Evolutionary conservation across 2,113 vertebrate genomes (phyloP).

Genomic region (Lepidiolamprologus cunningtoni): DNA sequence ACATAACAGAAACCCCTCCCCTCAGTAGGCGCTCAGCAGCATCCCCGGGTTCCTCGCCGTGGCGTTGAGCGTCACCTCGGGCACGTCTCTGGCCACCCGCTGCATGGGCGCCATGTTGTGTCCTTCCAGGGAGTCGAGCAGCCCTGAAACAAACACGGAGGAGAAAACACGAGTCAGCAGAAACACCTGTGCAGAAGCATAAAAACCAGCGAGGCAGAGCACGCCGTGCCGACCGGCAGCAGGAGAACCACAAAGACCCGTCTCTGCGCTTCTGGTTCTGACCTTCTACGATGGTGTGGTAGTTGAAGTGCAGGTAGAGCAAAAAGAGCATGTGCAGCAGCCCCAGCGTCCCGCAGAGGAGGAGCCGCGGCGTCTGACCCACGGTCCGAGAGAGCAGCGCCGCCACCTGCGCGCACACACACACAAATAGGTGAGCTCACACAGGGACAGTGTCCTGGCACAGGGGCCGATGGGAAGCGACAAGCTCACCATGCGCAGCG

Average conservation of each 20-base stretch:
- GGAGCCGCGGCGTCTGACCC: constrained; percentile 87
- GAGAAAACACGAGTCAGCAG: background rate
- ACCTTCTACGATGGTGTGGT: constrained; percentile 92
- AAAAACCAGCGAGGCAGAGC: background rate
- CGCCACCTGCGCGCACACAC: constrained; percentile 72
- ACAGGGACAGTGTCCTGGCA: background rate
- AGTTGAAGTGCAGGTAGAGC: constrained; percentile 95
- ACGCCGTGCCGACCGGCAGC: background rate
- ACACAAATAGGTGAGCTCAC: background rate
- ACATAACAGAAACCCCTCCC: background rate
- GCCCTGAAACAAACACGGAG: constrained; percentile 62
- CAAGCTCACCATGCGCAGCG: constrained; percentile 86
- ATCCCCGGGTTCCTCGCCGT: constrained; percentile 66
- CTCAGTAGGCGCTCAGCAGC: constrained; percentile 40
- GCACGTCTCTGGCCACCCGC: constrained; percentile 87
- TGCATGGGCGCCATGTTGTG: constrained; percentile 83
- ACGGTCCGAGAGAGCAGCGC: constrained; percentile 90
- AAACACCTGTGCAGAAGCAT: background rate
- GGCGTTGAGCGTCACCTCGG: constrained; percentile 73
- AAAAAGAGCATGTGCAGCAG: constrained; percentile 95
- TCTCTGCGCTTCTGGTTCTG: background rate
- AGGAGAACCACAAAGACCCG: background rate
- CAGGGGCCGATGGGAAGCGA: background rate
- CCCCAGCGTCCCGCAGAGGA: constrained; percentile 84
- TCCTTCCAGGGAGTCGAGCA: constrained; percentile 88